A percentile compares a stretch with the other conserved stretches of the same genome.
phyloP scores from a whole-genome alignment of 92 coral and sea anemone species.

The Epizoanthus fatuus region DNA sequence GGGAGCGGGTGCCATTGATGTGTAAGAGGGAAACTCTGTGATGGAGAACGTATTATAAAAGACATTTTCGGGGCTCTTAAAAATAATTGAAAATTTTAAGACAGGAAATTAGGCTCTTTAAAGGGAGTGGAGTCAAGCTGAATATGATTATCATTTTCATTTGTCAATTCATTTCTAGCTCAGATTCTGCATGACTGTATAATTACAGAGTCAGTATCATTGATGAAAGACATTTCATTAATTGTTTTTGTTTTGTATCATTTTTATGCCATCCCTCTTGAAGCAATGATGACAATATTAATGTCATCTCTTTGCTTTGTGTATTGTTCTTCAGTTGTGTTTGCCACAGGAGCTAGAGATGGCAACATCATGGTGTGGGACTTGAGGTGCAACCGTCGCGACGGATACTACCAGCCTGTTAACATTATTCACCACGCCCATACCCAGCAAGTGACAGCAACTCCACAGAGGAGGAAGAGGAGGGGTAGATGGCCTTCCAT shows the following conservation, averaged over 20 bases:
- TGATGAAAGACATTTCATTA: too few species aligned
- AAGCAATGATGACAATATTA: too few species aligned
- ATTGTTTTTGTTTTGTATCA: too few species aligned
- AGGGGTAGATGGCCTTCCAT: conserved; percentile 70
- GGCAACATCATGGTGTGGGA: conserved; percentile 99
- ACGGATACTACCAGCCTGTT: conserved; percentile 87
- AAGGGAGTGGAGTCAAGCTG: too few species aligned
- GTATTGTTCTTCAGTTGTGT: conserved; percentile 71
- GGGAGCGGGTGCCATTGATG: too few species aligned
- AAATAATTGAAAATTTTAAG: not conserved
- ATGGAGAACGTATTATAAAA: too few species aligned
- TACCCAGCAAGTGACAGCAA: conserved; percentile 55
- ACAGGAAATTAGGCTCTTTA: not conserved
- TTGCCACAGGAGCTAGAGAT: conserved; percentile 97
- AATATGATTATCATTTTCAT: too few species aligned
- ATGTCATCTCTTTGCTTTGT: not conserved
- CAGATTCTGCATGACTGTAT: too few species aligned
- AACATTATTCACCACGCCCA: conserved; percentile 89
- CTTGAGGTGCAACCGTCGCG: conserved; percentile 91
- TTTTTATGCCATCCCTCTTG: too few species aligned
- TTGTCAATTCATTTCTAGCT: too few species aligned
- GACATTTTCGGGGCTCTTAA: not conserved
- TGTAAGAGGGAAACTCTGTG: too few species aligned
- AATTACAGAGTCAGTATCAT: too few species aligned
- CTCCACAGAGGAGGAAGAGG: conserved; percentile 71